Evolutionary conservation across 1,140 invertebrate species (phyloP).

Genomic region (Brachionus koreanus): DNA sequence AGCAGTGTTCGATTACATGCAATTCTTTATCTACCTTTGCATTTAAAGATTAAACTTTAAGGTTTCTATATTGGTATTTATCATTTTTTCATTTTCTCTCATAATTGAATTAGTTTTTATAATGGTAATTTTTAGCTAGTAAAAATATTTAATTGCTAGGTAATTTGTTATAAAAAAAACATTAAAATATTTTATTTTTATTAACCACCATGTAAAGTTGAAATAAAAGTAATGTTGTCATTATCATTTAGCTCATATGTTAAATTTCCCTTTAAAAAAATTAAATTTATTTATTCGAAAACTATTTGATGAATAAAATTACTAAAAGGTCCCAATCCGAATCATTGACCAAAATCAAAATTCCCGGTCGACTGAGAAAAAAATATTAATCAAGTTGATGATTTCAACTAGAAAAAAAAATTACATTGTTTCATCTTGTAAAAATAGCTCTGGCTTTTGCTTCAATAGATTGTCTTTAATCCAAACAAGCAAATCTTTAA

Average conservation of each 20-base stretch:
- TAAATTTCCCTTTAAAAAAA: constrained; percentile 62
- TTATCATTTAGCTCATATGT: constrained; percentile 64
- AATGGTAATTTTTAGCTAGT: too few relatives aligned
- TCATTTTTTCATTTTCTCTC: too few relatives aligned
- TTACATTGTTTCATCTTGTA: constrained; percentile 76
- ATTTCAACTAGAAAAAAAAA: constrained; percentile 51
- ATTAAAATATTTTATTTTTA: not conserved
- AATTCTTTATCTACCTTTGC: too few relatives aligned
- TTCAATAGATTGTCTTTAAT: constrained; percentile 76
- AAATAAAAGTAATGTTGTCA: constrained; percentile 68
- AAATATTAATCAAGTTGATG: constrained; percentile 16
- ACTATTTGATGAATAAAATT: constrained; percentile 50
- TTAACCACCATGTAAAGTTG: constrained; percentile 70
- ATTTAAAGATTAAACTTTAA: too few relatives aligned
- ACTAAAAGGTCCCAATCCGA: constrained; percentile 84
- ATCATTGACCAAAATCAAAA: constrained; percentile 85
- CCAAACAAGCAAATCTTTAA: constrained; percentile 72
- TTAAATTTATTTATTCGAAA: constrained; percentile 24
- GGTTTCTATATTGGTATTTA: too few relatives aligned
- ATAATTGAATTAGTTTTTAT: too few relatives aligned
- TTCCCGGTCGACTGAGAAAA: constrained; percentile 76
- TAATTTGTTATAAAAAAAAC: too few relatives aligned
- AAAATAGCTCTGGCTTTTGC: constrained; percentile 81
- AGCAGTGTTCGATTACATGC: too few relatives aligned
- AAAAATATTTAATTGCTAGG: too few relatives aligned